Conservation (phyloP, 2,113 vertebrate species). For the Rafetus swinhoei region DNA sequence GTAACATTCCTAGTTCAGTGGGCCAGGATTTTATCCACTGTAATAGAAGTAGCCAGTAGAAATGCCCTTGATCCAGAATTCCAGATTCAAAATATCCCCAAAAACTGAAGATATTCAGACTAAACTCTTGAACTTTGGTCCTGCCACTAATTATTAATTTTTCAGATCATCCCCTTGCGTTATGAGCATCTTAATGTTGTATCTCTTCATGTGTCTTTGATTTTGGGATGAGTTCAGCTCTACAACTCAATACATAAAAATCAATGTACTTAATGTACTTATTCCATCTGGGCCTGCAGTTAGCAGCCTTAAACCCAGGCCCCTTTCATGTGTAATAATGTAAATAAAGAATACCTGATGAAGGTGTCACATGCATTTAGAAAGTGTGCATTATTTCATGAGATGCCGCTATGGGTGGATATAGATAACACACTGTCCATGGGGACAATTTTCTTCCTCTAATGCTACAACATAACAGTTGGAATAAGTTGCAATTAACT, state of each 20-base stretch:
- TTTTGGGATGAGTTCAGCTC: background rate
- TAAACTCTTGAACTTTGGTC: background rate
- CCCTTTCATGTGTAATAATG: background rate
- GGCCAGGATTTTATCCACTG: background rate
- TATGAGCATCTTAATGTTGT: rapidly evolving
- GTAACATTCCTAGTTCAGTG: background rate
- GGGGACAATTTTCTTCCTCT: background rate
- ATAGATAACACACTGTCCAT: background rate
- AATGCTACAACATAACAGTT: background rate
- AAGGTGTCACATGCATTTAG: background rate
- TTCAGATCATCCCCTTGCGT: background rate
- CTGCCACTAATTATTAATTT: background rate
- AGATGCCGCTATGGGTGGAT: background rate
- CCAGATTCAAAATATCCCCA: background rate
- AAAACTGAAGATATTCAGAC: background rate
- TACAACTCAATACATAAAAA: background rate
- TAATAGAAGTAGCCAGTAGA: background rate
- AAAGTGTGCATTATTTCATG: rapidly evolving
- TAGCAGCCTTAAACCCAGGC: background rate
- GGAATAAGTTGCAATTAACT: background rate
- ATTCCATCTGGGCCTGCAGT: background rate
- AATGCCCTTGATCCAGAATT: background rate
- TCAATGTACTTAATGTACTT: background rate
- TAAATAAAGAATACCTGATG: background rate
- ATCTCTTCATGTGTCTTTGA: background rate